These are phyloP conservation scores for Fundulus diaphanus DNA, from an alignment of 2,797 vertebrate species.

Conservation along the genomic window DNA sequence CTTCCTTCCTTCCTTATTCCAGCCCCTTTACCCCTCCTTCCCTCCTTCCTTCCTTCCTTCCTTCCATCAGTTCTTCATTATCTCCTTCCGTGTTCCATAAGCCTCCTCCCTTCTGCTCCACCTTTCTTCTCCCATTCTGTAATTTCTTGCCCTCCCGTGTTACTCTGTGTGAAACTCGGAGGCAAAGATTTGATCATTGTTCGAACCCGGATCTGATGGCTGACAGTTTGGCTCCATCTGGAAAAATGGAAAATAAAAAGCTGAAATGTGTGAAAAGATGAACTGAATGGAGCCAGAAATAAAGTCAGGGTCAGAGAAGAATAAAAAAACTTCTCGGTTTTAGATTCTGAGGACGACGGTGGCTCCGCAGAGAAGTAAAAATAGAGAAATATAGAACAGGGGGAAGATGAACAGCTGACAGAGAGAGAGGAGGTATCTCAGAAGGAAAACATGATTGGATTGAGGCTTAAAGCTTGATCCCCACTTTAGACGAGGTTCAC, in stretches of 20 bases:
- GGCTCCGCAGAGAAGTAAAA: not conserved
- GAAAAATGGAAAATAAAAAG: not conserved
- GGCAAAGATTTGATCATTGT: not conserved
- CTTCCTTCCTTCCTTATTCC: too few relatives aligned
- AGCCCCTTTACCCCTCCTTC: too few relatives aligned
- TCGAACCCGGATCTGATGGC: not conserved
- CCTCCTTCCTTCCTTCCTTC: too few relatives aligned
- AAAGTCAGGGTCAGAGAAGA: not conserved
- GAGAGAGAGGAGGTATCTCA: not conserved
- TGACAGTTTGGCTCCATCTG: not conserved
- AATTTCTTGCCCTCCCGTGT: not conserved
- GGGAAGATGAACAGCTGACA: not conserved
- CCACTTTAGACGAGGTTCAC: conserved; percentile 20
- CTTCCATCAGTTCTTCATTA: too few relatives aligned
- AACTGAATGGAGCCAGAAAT: not conserved
- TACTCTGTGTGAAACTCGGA: too few relatives aligned
- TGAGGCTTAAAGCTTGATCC: conserved; percentile 35
- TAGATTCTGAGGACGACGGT: not conserved
- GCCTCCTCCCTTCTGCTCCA: conserved; percentile 13
- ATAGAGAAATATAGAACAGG: not conserved
- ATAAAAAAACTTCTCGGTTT: conserved; percentile 5
- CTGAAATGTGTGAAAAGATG: not conserved
- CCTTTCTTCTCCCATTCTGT: not conserved
- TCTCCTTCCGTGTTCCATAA: too few relatives aligned
- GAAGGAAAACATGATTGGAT: conserved; percentile 1